Evolutionary conservation across 2,797 vertebrate genomes (phyloP).

Genomic region (Acanthiza pusilla): DNA sequence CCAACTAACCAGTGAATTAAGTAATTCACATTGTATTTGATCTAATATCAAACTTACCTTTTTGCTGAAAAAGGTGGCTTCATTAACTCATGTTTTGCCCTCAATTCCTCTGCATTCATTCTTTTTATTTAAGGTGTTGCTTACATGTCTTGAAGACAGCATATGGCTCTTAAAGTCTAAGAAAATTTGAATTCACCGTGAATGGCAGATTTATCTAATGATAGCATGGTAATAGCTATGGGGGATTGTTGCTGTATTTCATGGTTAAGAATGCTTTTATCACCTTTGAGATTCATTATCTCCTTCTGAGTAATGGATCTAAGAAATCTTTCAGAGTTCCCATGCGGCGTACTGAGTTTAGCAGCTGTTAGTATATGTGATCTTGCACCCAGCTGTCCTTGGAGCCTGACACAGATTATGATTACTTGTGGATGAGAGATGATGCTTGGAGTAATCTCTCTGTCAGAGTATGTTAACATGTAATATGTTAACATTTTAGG

Average conservation of each 20-base stretch:
- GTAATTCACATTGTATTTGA: background rate
- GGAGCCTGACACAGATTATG: background rate
- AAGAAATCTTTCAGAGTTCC: background rate
- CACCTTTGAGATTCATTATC: background rate
- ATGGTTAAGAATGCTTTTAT: background rate
- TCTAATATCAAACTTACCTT: background rate
- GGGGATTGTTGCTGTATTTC: background rate
- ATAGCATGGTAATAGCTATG: background rate
- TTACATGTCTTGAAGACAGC: background rate
- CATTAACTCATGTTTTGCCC: background rate
- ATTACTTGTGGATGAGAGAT: background rate
- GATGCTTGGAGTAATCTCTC: background rate
- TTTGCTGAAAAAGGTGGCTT: background rate
- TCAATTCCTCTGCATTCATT: background rate
- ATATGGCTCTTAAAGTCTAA: background rate
- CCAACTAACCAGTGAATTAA: background rate
- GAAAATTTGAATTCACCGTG: background rate
- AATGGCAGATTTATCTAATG: background rate
- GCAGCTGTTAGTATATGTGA: background rate
- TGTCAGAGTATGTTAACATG: background rate
- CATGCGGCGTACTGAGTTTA: accelerated
- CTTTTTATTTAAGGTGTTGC: background rate
- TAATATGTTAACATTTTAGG: background rate
- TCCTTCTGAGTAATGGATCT: background rate
- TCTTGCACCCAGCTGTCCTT: background rate